Conservation (phyloP, 1,140 invertebrate species). For the Hyles euphorbiae region DNA sequence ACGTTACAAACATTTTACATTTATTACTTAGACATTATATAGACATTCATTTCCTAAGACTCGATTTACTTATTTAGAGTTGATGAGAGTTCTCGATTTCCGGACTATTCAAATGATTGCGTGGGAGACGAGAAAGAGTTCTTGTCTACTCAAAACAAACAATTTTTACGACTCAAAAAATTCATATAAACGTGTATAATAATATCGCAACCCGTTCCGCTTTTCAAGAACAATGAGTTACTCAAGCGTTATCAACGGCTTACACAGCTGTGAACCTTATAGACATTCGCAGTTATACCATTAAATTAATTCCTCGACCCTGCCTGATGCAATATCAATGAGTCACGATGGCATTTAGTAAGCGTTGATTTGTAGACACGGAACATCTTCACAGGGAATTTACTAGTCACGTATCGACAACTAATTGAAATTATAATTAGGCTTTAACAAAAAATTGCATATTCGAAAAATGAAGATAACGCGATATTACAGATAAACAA, state of each 20-base stretch:
- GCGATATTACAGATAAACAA: background rate
- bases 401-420: slow-evolving; percentile 2
- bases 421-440: background rate
- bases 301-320: slow-evolving; percentile 52
- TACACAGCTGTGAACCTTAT: slow-evolving; percentile 49
- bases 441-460: background rate
- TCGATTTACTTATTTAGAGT: too few species aligned
- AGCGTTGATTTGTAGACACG: slow-evolving; percentile 10
- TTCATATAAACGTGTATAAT: background rate
- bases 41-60: too few species aligned
- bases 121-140: slow-evolving; percentile 23
- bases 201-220: slow-evolving; percentile 8
- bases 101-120: slow-evolving; percentile 20
- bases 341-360: slow-evolving; percentile 36
- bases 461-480: background rate
- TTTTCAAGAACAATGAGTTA: slow-evolving; percentile 31
- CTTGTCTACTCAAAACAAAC: slow-evolving; percentile 4
- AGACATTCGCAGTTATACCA: slow-evolving; percentile 36
- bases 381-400: background rate
- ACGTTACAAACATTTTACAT: too few species aligned
- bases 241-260: slow-evolving; percentile 49
- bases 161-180: background rate
- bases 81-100: slow-evolving; percentile 13
- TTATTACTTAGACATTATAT: too few species aligned
- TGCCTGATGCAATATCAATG: slow-evolving; percentile 53